Evolutionary conservation across 2,888 invertebrate genomes (phyloP).

Genomic region (Callyntrura sp.): DNA sequence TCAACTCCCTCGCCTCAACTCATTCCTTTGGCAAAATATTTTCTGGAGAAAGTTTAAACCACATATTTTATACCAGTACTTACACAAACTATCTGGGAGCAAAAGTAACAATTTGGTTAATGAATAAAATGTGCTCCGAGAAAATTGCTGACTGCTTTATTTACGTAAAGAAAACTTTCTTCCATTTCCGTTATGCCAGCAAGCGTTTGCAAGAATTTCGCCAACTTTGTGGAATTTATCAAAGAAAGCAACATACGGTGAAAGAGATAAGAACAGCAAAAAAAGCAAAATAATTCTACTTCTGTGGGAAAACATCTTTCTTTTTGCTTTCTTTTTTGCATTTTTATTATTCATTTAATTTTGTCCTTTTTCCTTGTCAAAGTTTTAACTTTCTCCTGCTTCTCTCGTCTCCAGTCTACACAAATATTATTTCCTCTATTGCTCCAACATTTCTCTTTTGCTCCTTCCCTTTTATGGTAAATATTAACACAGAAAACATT

Average conservation of each 20-base stretch:
- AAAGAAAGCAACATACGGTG: too few relatives aligned
- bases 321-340: neutral
- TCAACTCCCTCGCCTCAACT: too few relatives aligned
- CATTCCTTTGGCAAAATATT: too few relatives aligned
- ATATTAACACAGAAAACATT: conserved; percentile 38
- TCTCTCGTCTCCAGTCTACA: neutral
- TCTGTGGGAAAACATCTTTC: neutral
- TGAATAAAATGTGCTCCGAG: conserved; percentile 27
- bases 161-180: neutral
- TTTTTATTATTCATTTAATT: conserved; percentile 21
- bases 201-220: neutral
- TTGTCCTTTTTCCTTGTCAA: neutral
- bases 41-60: too few relatives aligned
- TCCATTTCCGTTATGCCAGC: neutral
- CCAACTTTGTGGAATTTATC: neutral
- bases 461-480: neutral
- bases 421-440: neutral
- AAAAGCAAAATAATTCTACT: neutral
- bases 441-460: neutral
- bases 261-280: neutral
- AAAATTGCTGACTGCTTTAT: neutral
- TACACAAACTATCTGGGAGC: too few relatives aligned
- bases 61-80: too few relatives aligned
- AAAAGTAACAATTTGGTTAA: conserved; percentile 5
- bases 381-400: conserved; percentile 1